Percentiles rank a stretch among this genome's conserved stretches.
phyloP scores from a whole-genome alignment of 2,113 vertebrate genomes.

The Poeciliopsis retropinna region DNA sequence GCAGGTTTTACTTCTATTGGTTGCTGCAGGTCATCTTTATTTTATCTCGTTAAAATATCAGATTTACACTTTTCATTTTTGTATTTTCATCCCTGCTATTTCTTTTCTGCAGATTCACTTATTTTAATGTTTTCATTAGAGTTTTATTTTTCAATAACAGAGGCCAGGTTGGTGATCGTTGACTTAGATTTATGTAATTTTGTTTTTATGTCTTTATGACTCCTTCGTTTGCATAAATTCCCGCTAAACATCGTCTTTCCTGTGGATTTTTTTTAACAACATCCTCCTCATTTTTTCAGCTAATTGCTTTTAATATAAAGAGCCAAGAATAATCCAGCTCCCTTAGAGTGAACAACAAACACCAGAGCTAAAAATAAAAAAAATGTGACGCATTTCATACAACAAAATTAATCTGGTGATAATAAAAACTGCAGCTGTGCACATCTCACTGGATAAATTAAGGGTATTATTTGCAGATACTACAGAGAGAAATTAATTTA shows the following conservation, averaged over 20 bases:
- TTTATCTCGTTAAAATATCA: too few species aligned
- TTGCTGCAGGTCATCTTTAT: too few species aligned
- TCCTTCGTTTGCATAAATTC: background rate
- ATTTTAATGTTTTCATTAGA: background rate
- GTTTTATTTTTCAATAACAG: background rate
- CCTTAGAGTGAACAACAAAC: background rate
- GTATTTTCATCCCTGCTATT: background rate
- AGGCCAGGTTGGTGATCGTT: background rate
- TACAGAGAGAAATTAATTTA: slow-evolving; percentile 32
- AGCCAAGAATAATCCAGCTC: background rate
- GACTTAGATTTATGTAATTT: background rate
- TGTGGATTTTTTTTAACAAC: slow-evolving; percentile 7
- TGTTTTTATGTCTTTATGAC: background rate
- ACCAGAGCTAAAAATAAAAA: background rate
- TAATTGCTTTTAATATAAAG: background rate
- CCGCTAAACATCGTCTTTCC: background rate
- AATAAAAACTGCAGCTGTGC: background rate
- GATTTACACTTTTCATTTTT: too few species aligned
- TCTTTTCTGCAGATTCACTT: background rate
- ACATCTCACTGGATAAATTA: background rate
- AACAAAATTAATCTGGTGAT: background rate
- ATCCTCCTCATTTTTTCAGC: background rate
- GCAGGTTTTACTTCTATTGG: too few species aligned
- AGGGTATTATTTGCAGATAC: slow-evolving; percentile 1
- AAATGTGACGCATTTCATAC: background rate